Evolutionary conservation across 2,113 vertebrate genomes (phyloP).

Genomic region (Xenopus tropicalis): DNA sequence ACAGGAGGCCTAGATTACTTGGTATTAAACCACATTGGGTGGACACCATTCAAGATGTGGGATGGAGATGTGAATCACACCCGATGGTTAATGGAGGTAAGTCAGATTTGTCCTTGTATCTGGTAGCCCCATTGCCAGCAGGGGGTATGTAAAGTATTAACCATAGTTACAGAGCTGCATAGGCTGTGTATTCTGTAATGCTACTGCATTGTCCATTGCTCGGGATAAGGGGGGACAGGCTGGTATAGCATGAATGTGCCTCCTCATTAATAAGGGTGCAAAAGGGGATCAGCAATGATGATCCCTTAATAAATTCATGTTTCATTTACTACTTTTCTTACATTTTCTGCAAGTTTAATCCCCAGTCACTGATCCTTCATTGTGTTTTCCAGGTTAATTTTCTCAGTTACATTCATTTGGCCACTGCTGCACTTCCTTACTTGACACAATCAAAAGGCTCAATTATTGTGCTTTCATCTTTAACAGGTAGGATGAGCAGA

Average conservation of each 20-base stretch:
- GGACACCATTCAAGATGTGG: constrained; percentile 65
- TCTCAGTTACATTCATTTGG: constrained; percentile 77
- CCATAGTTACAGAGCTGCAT: neutral
- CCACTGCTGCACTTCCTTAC: constrained; percentile 66
- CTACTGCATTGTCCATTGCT: too few species aligned
- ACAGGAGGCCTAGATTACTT: constrained; percentile 77
- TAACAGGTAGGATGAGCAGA: constrained; percentile 61
- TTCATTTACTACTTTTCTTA: too few species aligned
- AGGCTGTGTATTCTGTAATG: too few species aligned
- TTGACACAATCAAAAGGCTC: constrained; percentile 73
- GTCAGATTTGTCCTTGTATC: neutral
- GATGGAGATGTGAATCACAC: constrained; percentile 65
- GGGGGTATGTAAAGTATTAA: neutral
- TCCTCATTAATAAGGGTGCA: too few species aligned
- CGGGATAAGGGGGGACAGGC: too few species aligned
- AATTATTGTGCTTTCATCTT: constrained; percentile 77
- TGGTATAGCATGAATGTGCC: too few species aligned
- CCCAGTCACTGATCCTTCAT: neutral
- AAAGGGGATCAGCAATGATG: too few species aligned
- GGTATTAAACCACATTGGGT: constrained; percentile 78
- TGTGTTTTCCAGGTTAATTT: constrained; percentile 76
- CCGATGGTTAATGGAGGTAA: constrained; percentile 77
- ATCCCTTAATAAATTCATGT: too few species aligned
- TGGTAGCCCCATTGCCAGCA: too few species aligned
- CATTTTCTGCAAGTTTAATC: neutral